Conservation (phyloP, 1,140 invertebrate species). For the Saccostrea glomerata region DNA sequence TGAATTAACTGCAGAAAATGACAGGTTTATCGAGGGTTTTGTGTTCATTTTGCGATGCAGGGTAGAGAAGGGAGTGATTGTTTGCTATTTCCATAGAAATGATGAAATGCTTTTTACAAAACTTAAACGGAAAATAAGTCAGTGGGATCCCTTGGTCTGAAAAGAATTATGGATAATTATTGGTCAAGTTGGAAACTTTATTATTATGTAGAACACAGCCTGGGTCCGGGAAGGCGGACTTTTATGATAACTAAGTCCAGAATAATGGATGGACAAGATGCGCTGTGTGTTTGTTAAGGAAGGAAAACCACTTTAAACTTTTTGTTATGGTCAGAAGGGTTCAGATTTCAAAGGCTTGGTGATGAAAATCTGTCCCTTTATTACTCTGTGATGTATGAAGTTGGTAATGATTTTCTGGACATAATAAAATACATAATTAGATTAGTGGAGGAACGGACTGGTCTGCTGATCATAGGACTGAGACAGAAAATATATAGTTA, state of each 20-base stretch:
- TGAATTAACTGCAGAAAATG: conserved; percentile 36
- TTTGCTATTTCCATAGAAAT: conserved; percentile 25
- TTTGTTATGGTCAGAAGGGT: conserved; percentile 24
- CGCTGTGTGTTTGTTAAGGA: not conserved
- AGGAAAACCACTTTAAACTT: conserved; percentile 34
- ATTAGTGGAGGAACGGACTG: conserved; percentile 7
- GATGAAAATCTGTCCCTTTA: conserved; percentile 36
- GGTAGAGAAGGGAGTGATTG: not conserved
- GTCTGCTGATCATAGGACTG: not conserved
- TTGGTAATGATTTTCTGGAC: conserved; percentile 24
- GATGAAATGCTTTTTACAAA: conserved; percentile 10
- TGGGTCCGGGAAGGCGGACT: conserved; percentile 12
- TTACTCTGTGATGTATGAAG: conserved; percentile 3
- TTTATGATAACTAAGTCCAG: conserved; percentile 22
- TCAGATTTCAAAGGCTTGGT: conserved; percentile 24
- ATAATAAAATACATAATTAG: conserved; percentile 37
- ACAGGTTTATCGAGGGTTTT: conserved; percentile 27
- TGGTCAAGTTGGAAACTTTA: conserved; percentile 24
- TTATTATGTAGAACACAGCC: conserved; percentile 3
- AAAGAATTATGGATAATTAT: conserved; percentile 40
- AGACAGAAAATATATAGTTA: too few relatives aligned
- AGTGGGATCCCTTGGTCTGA: conserved; percentile 7
- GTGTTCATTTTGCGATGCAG: conserved; percentile 13
- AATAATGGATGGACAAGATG: conserved; percentile 32
- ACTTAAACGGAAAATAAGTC: conserved; percentile 16